Base-by-base conservation (phyloP, 2,113 vertebrate species). In the Ameiurus melas region DNA sequence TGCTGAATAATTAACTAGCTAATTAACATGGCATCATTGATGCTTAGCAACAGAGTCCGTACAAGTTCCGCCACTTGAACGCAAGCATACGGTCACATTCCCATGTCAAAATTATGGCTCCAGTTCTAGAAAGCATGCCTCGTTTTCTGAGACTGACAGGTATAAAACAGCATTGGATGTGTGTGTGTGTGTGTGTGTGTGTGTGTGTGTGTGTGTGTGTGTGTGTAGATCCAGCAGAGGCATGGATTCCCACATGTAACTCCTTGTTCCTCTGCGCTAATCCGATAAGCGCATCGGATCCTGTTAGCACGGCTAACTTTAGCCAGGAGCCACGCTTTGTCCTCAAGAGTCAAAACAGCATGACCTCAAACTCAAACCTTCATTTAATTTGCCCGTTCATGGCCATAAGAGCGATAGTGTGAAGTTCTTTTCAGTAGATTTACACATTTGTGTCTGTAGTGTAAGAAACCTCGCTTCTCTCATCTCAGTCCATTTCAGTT, bases 241-340 rank as follows among this genome's bases (percentile, higher is more conserved):
- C 79, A 22, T 81, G 53, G 79, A 36, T 81, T 58, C 57, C 19
- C 83, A 87, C 66, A 85, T 90, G 87, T 90, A 86, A 68, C 83
- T 71, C 25, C 78, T 87, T 83, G 62, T 66, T 85, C 70, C 58
- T 77, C 75, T 90, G 51, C 60, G 27, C 66, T 87, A 92, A 92
- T 89, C 90, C 27, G 58, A 55, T 90, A 80, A 92, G 90, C 85
- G 25, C 51, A 60, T 89, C 43, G 71, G 90, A 91, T 91, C 92
- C 90, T 81, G 89, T 93, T 91, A 92, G 87, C 57, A 51, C 5
- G 60, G 43, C 89, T 86, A 89, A 89, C 85, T 86, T 86, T 90
- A 90, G 90, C 47, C 47, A 66, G 39, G 85, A 83, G 86, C 79
- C 83, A 78, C 82, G 60, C 33, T 51, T 20, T 81, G 81, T 83